phyloP scores from a whole-genome alignment of 2,113 vertebrate species.

The Pseudorectes ferrugineus region DNA sequence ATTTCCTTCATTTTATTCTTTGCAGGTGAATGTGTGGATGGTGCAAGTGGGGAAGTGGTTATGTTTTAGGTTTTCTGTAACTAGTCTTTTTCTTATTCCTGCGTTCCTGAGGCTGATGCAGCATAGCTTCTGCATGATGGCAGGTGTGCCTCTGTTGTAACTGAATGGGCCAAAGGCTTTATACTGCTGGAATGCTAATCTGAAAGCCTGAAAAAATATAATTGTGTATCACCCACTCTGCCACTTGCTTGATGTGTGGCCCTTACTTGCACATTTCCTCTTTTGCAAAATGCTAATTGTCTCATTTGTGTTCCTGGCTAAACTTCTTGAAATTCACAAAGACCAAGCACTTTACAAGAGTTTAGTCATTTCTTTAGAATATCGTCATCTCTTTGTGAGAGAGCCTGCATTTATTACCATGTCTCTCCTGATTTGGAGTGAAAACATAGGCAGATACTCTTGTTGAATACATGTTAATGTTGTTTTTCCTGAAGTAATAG shows the following conservation, averaged over 20 bases:
- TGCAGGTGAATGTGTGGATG: not conserved
- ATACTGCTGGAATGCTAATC: not conserved
- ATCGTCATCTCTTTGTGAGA: not conserved
- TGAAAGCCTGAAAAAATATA: not conserved
- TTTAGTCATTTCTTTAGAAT: not conserved
- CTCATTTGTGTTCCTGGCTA: not conserved
- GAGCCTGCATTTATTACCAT: not conserved
- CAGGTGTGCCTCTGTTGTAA: not conserved
- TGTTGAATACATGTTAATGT: not conserved
- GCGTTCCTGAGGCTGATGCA: not conserved
- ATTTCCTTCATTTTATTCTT: not conserved
- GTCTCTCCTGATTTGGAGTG: not conserved
- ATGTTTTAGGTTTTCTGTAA: not conserved
- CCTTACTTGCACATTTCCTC: not conserved
- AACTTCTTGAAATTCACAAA: not conserved
- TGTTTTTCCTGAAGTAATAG: not conserved
- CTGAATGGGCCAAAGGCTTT: not conserved
- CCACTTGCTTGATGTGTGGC: not conserved
- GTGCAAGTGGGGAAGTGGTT: not conserved
- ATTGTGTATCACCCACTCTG: not conserved
- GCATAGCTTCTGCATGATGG: not conserved
- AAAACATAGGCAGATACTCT: not conserved
- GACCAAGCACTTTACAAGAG: not conserved
- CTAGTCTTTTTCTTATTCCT: not conserved
- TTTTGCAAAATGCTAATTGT: not conserved